A percentile compares a stretch with the other conserved stretches of the same genome.
Evolutionary conservation across 2,888 invertebrate species (phyloP).

Genomic region (Cheilosia urbana): DNA sequence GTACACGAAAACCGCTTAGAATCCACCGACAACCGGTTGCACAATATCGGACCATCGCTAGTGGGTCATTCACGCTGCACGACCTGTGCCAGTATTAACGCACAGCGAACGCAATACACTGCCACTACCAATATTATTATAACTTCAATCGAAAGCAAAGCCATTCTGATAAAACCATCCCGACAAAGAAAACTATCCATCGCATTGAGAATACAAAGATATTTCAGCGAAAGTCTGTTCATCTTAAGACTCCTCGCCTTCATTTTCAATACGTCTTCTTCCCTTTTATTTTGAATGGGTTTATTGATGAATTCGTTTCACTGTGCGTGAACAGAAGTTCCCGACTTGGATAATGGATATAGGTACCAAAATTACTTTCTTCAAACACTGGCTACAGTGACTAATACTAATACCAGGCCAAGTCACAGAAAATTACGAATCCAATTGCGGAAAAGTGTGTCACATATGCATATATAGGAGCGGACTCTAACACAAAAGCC

Average conservation of each 20-base stretch:
- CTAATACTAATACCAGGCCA: background rate
- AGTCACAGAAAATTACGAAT: constrained; percentile 23
- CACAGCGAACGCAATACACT: background rate
- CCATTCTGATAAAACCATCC: constrained; percentile 1
- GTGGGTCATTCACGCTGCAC: constrained; percentile 41
- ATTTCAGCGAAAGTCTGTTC: constrained; percentile 66
- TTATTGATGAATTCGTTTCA: constrained; percentile 41
- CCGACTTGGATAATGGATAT: constrained; percentile 66
- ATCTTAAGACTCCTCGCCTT: constrained; percentile 21
- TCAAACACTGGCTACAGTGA: background rate
- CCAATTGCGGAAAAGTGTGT: constrained; percentile 70
- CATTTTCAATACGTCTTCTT: constrained; percentile 40
- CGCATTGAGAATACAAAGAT: constrained; percentile 39
- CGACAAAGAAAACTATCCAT: constrained; percentile 5
- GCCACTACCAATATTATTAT: background rate
- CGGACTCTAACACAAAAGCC: constrained; percentile 24
- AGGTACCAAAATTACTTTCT: constrained; percentile 47
- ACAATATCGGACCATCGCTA: constrained; percentile 7
- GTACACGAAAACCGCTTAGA: background rate
- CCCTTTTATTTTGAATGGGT: constrained; percentile 1
- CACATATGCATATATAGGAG: constrained; percentile 61
- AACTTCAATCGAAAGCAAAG: constrained; percentile 44
- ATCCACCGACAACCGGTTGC: constrained; percentile 13
- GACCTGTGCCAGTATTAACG: too few species aligned
- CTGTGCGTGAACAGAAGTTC: constrained; percentile 35